phyloP scores from a whole-genome alignment of 2,113 vertebrate genomes.

The Pluvialis apricaria region DNA sequence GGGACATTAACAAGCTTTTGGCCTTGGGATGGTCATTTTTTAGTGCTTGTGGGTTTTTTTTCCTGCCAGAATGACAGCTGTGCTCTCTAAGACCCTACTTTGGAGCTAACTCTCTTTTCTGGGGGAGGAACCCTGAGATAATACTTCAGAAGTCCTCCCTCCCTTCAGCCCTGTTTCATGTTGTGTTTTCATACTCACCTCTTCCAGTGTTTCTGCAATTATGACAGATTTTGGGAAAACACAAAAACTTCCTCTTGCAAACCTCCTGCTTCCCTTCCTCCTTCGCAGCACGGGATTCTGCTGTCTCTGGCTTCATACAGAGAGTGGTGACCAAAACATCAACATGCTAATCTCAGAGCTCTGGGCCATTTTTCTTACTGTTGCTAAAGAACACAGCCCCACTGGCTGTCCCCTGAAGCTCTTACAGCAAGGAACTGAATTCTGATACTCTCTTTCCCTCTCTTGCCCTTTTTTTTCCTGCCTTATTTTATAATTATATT shows the following conservation, averaged over 20 bases:
- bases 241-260: background rate
- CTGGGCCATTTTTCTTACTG: background rate
- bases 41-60: background rate
- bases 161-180: too few species aligned
- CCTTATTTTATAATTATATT: slow-evolving; percentile 70
- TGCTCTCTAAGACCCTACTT: background rate
- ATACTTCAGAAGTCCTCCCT: too few species aligned
- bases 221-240: too few species aligned
- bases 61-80: background rate
- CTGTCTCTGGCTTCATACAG: background rate
- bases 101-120: background rate
- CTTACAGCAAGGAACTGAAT: slow-evolving; percentile 28
- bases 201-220: too few species aligned
- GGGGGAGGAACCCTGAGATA: too few species aligned
- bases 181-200: too few species aligned
- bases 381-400: background rate
- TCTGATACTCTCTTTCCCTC: background rate
- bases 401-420: slow-evolving; percentile 36
- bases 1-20: background rate
- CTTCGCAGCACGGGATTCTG: background rate
- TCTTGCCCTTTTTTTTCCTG: background rate
- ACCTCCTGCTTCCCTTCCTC: background rate
- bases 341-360: slow-evolving; percentile 31
- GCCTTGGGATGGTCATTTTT: background rate
- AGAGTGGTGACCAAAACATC: slow-evolving; percentile 48